Conservation (phyloP, 2,797 vertebrate genomes). For the Perdix hodgsoniae region DNA sequence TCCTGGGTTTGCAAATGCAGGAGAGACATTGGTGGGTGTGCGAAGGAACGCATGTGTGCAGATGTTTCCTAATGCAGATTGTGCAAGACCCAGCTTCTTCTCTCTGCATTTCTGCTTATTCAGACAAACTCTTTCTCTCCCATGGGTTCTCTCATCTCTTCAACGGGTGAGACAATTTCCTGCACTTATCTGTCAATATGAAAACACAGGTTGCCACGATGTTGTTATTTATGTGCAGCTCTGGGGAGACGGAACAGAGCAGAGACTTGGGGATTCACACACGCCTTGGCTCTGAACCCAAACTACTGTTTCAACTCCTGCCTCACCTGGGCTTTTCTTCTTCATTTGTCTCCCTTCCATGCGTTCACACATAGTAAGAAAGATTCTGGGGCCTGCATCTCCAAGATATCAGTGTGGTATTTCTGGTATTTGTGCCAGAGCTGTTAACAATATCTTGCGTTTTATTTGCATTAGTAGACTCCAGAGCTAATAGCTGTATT, state of each 20-base stretch:
- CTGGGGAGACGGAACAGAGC: not conserved
- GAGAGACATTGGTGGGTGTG: not conserved
- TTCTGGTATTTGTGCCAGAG: not conserved
- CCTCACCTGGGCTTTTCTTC: not conserved
- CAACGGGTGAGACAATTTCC: not conserved
- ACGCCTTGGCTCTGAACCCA: not conserved
- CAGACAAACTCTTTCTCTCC: not conserved
- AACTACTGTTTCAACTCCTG: not conserved
- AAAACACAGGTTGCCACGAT: fast-evolving
- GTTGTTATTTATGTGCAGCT: not conserved
- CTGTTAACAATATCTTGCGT: not conserved
- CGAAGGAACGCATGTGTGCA: fast-evolving
- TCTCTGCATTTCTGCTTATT: not conserved
- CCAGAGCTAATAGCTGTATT: not conserved
- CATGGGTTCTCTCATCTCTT: not conserved
- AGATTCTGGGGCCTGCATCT: not conserved
- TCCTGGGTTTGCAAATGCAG: not conserved
- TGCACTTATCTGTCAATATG: not conserved
- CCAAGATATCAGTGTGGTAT: not conserved
- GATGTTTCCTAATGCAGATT: not conserved
- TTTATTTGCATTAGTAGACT: not conserved
- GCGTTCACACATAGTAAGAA: not conserved
- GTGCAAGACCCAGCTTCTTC: not conserved
- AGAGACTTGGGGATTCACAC: not conserved
- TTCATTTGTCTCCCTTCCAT: not conserved